Evolutionary conservation across 2,888 invertebrate species (phyloP), one percentile per base, ranked within the genome.

Genomic region (Acronicta psi): DNA sequence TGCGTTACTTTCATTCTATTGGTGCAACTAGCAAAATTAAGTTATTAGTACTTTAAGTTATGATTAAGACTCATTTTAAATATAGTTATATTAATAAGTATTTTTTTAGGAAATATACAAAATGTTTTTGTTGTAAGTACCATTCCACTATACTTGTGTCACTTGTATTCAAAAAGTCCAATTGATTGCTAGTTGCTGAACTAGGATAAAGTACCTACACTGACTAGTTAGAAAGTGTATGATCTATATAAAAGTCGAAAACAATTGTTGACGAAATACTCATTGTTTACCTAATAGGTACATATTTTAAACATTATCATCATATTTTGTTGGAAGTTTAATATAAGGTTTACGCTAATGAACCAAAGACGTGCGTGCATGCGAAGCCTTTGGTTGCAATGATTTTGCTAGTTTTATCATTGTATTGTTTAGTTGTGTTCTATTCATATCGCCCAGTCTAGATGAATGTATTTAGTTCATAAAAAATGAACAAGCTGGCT

Each of bases 11-110:
- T 47, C 46, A 18, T 62, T 65, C 65, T 59, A 49, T 68, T 74
- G 75, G 76, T 74, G 73, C 73, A 77, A 73, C 77, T 77, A 76
- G 77, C 73, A 68, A 76, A 77, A 76, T 68, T 65, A 72, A 66
- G 65, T 55, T 59, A 47, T 41, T 62, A 65, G 45, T 49, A 45
- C 42, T 34, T 70, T 72, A 67, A 54, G 55, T 73, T 74, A 59
- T 60, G 11, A 45, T 61, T 77, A 77, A 72, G 75, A 75, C 75
- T 77, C 70, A 70, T 65, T 77, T 74, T 49, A 51, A 51, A 65
- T 56, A 70, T 62, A 57, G 51, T 44, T 50, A 42, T 61, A 49
- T 49, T 53, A 51, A 41, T 68, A 65, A 68, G 56, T 54, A 29
- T 11, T 69, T 66, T 59, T 63, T 58, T 53, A 67, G 46, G 55